These are phyloP conservation scores for Ruditapes philippinarum DNA, from an alignment of 1,140 invertebrate genomes.

Conservation along the genomic window DNA sequence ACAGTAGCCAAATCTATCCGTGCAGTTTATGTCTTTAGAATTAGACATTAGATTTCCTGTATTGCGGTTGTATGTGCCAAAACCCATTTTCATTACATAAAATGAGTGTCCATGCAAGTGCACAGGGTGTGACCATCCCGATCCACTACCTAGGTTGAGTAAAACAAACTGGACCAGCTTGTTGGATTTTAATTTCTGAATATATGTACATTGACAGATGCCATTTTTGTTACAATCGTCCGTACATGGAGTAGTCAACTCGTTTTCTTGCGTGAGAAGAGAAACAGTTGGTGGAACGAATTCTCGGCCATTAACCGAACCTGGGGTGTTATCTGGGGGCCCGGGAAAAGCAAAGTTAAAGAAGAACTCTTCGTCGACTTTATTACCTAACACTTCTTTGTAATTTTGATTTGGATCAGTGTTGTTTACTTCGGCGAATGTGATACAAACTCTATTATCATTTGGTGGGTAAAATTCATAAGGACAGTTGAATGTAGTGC, in stretches of 20 bases:
- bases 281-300: slow-evolving; percentile 60
- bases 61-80: slow-evolving; percentile 44
- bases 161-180: slow-evolving; percentile 49
- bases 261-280: slow-evolving; percentile 38
- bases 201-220: slow-evolving; percentile 69
- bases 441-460: slow-evolving; percentile 64
- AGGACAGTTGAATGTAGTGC: slow-evolving; percentile 69
- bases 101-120: slow-evolving; percentile 75
- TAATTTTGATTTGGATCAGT: slow-evolving; percentile 29
- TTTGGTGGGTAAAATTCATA: slow-evolving; percentile 44
- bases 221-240: not conserved
- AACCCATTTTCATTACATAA: slow-evolving; percentile 83
- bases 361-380: slow-evolving; percentile 27
- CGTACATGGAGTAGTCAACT: slow-evolving; percentile 32
- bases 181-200: slow-evolving; percentile 13
- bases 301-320: slow-evolving; percentile 66
- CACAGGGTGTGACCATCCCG: slow-evolving; percentile 73
- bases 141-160: slow-evolving; percentile 57
- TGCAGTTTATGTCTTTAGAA: slow-evolving; percentile 83
- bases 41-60: slow-evolving; percentile 78
- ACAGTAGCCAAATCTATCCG: slow-evolving; percentile 83
- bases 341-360: slow-evolving; percentile 71
- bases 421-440: slow-evolving; percentile 59
- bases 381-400: not conserved
- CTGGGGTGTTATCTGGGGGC: slow-evolving; percentile 53